Evolutionary conservation across 1,140 invertebrate species (phyloP).

Genomic region (Bombus breviceps): DNA sequence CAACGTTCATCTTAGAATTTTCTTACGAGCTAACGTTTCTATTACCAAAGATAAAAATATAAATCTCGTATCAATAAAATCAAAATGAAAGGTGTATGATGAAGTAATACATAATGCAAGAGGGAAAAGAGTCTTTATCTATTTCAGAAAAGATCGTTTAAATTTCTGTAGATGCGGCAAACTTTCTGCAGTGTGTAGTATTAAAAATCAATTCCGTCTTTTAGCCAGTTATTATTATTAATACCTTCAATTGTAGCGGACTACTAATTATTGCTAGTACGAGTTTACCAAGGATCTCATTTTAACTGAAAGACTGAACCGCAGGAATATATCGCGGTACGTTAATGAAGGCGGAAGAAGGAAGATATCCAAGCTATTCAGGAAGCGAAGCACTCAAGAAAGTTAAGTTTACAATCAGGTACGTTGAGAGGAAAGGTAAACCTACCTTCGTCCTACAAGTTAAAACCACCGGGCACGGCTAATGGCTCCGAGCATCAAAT

Average conservation of each 20-base stretch:
- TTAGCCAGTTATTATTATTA: no score
- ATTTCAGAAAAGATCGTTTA: no score
- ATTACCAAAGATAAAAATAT: no score
- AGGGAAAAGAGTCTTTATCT: no score
- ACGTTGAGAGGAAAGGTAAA: constrained; percentile 66
- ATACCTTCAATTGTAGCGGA: neutral
- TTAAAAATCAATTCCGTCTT: neutral
- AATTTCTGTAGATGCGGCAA: no score
- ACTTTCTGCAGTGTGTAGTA: neutral
- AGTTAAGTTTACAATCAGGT: constrained; percentile 68
- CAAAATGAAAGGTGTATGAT: no score
- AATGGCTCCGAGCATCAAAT: constrained; percentile 66
- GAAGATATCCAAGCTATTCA: constrained; percentile 60
- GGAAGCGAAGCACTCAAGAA: constrained; percentile 66
- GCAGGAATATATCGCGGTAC: constrained; percentile 36
- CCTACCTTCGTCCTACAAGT: constrained; percentile 54
- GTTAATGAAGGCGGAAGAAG: constrained; percentile 61
- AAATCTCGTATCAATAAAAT: no score
- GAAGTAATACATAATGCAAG: no score
- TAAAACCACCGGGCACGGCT: constrained; percentile 58
- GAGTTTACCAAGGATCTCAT: constrained; percentile 11
- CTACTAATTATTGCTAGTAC: neutral
- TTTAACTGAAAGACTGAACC: constrained; percentile 43
- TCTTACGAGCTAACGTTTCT: no score
- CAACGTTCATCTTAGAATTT: no score